Conservation (phyloP, 1,140 invertebrate genomes). For the Listronotus oregonensis region DNA sequence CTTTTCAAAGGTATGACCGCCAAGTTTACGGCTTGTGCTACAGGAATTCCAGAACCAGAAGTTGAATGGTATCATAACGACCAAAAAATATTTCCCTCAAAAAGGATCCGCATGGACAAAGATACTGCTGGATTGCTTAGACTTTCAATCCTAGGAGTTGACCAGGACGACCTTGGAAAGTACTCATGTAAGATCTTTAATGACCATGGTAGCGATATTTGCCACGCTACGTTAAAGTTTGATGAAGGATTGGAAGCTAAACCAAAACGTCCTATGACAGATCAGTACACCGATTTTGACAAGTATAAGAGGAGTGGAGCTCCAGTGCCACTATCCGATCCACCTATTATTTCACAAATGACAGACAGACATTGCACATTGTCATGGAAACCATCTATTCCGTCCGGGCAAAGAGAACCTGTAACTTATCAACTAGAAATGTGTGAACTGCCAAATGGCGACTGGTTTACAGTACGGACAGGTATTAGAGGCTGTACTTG, state of each 20-base stretch:
- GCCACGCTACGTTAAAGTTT: constrained; percentile 78
- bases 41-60: constrained; percentile 83
- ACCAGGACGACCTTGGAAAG: constrained; percentile 77
- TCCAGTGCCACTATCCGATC: constrained; percentile 82
- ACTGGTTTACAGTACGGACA: constrained; percentile 83
- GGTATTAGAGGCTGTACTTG: constrained; percentile 83
- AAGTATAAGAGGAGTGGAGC: constrained; percentile 80
- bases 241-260: constrained; percentile 72
- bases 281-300: constrained; percentile 84
- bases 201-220: constrained; percentile 81
- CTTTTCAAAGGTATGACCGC: constrained; percentile 85
- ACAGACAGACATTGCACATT: constrained; percentile 82
- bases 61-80: constrained; percentile 85
- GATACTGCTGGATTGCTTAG: constrained; percentile 81
- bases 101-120: constrained; percentile 79
- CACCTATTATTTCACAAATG: constrained; percentile 88
- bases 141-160: constrained; percentile 74
- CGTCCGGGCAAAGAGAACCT: constrained; percentile 76
- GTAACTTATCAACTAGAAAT: constrained; percentile 95
- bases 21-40: constrained; percentile 88
- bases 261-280: constrained; percentile 71
- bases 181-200: constrained; percentile 84
- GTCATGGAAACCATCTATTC: constrained; percentile 90
- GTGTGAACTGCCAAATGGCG: constrained; percentile 84
- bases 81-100: constrained; percentile 76